Percentiles rank a stretch among this genome's conserved stretches.
Conservation (phyloP, 2,888 invertebrate genomes). For the Isoperla grammatica region DNA sequence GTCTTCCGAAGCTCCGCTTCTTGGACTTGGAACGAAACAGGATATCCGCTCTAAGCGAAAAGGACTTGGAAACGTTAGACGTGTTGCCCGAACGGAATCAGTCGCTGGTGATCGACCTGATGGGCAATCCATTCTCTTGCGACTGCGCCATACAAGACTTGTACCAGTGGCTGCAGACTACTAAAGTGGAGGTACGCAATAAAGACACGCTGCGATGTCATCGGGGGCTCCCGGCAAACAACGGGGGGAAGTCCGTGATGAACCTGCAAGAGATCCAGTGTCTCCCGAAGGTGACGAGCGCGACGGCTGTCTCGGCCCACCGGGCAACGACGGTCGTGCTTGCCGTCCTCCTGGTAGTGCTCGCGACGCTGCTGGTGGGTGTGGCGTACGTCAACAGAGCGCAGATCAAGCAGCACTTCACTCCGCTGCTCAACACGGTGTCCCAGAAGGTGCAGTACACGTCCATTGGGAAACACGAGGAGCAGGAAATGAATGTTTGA, state of each 20-base stretch:
- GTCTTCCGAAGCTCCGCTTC: conserved; percentile 58
- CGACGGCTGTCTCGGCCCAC: conserved; percentile 17
- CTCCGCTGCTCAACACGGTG: conserved; percentile 58
- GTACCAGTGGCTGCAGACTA: conserved; percentile 57
- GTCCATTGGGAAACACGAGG: conserved; percentile 52
- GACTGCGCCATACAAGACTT: conserved; percentile 57
- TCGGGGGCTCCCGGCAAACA: conserved; percentile 37
- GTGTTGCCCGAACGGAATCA: conserved; percentile 46
- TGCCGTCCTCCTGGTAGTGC: conserved; percentile 48
- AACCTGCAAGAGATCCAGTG: conserved; percentile 33
- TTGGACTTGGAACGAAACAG: conserved; percentile 64
- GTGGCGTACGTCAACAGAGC: conserved; percentile 58
- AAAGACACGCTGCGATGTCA: conserved; percentile 51
- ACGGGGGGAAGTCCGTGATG: conserved; percentile 33
- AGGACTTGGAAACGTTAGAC: conserved; percentile 55
- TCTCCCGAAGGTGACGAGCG: conserved; percentile 12
- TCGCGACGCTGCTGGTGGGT: conserved; percentile 50
- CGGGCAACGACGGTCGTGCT: conserved; percentile 41
- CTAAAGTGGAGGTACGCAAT: conserved; percentile 55
- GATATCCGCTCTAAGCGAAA: conserved; percentile 51
- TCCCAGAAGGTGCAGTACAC: conserved; percentile 68
- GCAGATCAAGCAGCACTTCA: conserved; percentile 52
- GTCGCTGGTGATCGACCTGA: conserved; percentile 55
- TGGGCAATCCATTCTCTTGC: conserved; percentile 63
- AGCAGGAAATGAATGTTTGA: conserved; percentile 28